A percentile compares a stretch with the other conserved stretches of the same genome.
Evolutionary conservation across 2,113 vertebrate species (phyloP).

Genomic region (Parotia lawesii): DNA sequence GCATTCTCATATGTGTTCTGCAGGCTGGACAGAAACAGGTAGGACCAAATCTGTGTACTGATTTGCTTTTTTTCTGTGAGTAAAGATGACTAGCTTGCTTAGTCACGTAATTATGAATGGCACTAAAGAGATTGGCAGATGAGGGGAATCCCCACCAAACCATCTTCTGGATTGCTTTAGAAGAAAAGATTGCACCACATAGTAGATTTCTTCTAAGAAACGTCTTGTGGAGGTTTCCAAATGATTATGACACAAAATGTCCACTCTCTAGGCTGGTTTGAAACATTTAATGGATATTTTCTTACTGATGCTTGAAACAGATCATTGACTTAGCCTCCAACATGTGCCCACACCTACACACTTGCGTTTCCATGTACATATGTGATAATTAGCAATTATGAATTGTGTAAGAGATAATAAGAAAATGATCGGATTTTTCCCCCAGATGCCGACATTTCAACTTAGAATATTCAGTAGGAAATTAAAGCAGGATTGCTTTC

Average conservation of each 20-base stretch:
- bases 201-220: slow-evolving; percentile 34
- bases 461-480: not conserved
- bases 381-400: not conserved
- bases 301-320: not conserved
- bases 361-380: not conserved
- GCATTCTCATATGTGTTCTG: not conserved
- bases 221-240: not conserved
- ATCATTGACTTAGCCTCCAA: not conserved
- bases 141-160: slow-evolving; percentile 63
- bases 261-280: not conserved
- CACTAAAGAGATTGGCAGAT: not conserved
- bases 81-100: slow-evolving; percentile 48
- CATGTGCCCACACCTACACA: not conserved
- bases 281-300: slow-evolving; percentile 15
- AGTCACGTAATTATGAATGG: slow-evolving; percentile 32
- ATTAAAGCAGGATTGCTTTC: not conserved
- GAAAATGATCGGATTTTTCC: not conserved
- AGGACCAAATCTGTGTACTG: slow-evolving; percentile 25
- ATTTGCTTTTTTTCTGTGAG: slow-evolving; percentile 53
- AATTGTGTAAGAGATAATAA: not conserved
- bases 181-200: not conserved
- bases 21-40: slow-evolving; percentile 58
- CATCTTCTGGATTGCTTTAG: not conserved
- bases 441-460: not conserved
- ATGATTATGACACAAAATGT: not conserved